These are phyloP conservation scores for Hoplodrina ambigua DNA, from an alignment of 2,888 invertebrate genomes.

Conservation along the genomic window DNA sequence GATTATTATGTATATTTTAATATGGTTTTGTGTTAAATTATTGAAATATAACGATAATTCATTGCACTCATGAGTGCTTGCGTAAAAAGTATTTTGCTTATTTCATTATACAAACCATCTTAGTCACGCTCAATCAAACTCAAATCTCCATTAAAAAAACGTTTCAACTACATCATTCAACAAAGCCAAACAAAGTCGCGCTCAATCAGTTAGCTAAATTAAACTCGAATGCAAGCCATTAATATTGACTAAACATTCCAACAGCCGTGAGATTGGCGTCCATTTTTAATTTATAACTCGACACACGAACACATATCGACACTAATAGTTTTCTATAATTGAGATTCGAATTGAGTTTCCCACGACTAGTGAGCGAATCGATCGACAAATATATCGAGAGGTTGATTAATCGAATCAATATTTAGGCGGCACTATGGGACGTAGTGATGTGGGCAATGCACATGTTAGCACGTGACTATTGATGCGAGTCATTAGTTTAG, in stretches of 20 bases:
- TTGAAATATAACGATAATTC: too few species aligned
- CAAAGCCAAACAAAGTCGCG: slow-evolving; percentile 41
- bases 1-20: too few species aligned
- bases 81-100: too few species aligned
- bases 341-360: slow-evolving; percentile 76
- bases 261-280: slow-evolving; percentile 71
- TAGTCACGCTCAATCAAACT: neutral
- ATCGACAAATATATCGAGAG: slow-evolving; percentile 74
- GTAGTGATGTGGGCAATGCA: slow-evolving; percentile 56
- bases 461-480: slow-evolving; percentile 38
- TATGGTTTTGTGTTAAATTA: too few species aligned
- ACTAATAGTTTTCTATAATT: slow-evolving; percentile 78
- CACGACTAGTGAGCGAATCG: slow-evolving; percentile 69
- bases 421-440: slow-evolving; percentile 66
- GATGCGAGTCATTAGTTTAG: slow-evolving; percentile 9
- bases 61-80: too few species aligned
- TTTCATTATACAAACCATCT: neutral
- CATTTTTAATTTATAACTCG: slow-evolving; percentile 73
- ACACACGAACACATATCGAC: slow-evolving; percentile 63
- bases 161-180: slow-evolving; percentile 13
- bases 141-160: slow-evolving; percentile 3
- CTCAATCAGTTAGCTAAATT: slow-evolving; percentile 56
- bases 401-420: slow-evolving; percentile 78
- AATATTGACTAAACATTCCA: slow-evolving; percentile 64
- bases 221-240: slow-evolving; percentile 61